Conservation (phyloP, 2,888 invertebrate species). For the Brassicogethes aeneus region DNA sequence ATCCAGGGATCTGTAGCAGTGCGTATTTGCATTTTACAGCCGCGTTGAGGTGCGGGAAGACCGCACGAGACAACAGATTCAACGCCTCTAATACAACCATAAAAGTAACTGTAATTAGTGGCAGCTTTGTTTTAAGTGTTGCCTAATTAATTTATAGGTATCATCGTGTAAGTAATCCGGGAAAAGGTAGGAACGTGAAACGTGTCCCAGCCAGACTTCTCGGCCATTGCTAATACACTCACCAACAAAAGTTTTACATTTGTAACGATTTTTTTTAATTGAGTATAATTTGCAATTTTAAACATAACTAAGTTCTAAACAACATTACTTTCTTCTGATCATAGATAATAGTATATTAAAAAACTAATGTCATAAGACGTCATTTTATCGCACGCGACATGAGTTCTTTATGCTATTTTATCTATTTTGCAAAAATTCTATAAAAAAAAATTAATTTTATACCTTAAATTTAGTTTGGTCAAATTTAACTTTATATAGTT, state of each 20-base stretch:
- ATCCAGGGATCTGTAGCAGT: conserved; percentile 10
- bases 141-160: conserved; percentile 31
- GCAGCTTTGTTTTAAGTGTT: conserved; percentile 27
- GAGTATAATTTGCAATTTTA: too few relatives aligned
- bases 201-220: not conserved
- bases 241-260: not conserved
- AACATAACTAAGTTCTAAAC: too few relatives aligned
- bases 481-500: too few relatives aligned
- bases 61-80: conserved; percentile 11
- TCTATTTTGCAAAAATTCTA: too few relatives aligned
- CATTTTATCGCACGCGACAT: too few relatives aligned
- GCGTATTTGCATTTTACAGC: conserved; percentile 12
- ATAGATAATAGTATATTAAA: too few relatives aligned
- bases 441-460: too few relatives aligned
- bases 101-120: conserved; percentile 30
- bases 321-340: too few relatives aligned
- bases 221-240: not conserved
- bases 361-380: too few relatives aligned
- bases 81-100: conserved; percentile 21
- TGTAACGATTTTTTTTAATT: not conserved
- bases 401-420: too few relatives aligned
- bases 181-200: not conserved
- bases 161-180: conserved; percentile 24
- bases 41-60: conserved; percentile 6
- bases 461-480: too few relatives aligned